Conservation (phyloP, 2,888 invertebrate species). For the Sarcophaga rosellei region DNA sequence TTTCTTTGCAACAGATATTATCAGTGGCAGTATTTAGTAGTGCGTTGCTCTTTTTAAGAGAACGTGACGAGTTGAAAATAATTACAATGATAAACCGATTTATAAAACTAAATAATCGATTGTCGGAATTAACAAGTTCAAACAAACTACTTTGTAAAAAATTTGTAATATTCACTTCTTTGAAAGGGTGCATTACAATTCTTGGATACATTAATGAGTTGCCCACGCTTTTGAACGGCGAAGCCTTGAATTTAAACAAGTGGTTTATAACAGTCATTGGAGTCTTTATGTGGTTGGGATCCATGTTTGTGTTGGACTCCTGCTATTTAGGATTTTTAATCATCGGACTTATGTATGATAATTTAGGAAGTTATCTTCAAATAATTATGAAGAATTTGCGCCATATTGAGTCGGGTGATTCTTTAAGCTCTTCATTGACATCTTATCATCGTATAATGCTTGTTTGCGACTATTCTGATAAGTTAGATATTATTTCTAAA, state of each 20-base stretch:
- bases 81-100: slow-evolving; percentile 72
- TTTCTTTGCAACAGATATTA: slow-evolving; percentile 70
- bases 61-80: slow-evolving; percentile 65
- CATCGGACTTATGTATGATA: slow-evolving; percentile 72
- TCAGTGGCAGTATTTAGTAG: slow-evolving; percentile 73
- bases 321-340: slow-evolving; percentile 75
- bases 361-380: slow-evolving; percentile 71
- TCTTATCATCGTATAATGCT: slow-evolving; percentile 73
- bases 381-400: slow-evolving; percentile 71
- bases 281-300: slow-evolving; percentile 75
- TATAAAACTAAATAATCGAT: slow-evolving; percentile 69
- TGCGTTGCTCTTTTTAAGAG: slow-evolving; percentile 71
- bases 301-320: slow-evolving; percentile 73
- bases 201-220: slow-evolving; percentile 73
- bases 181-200: slow-evolving; percentile 72
- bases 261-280: slow-evolving; percentile 57
- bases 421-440: slow-evolving; percentile 51
- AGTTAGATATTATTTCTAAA: slow-evolving; percentile 72
- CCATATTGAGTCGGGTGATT: slow-evolving; percentile 65
- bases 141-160: slow-evolving; percentile 68
- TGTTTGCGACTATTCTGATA: slow-evolving; percentile 74
- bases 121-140: slow-evolving; percentile 61
- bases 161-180: slow-evolving; percentile 66
- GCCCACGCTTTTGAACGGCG: slow-evolving; percentile 61
- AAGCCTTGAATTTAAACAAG: slow-evolving; percentile 20